Evolutionary conservation across 2,888 invertebrate genomes (phyloP), one percentile per base, ranked within the genome.

Genomic region (Tetanocera ferruginea): DNA sequence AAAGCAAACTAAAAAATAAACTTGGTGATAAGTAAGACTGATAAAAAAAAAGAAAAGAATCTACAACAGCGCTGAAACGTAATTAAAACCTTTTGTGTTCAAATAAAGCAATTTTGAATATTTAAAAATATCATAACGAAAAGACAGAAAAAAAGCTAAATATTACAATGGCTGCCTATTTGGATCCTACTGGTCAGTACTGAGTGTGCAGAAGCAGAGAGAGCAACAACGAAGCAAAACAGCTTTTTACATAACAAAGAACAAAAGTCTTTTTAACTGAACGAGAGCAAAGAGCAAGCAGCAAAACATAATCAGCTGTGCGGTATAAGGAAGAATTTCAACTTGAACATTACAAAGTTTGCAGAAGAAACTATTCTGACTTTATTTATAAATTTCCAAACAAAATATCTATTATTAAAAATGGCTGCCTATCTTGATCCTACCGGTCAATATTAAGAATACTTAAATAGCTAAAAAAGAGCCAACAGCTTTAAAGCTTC

Each of bases 111-210:
- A 51, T 69, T 72, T 37, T 60, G 72, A 55, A 72, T 57, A 72
- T 57, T 55, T 76, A 55, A 34, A 76, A 79, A n/a, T 28, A 73
- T 28, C 60, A 76, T 62, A 66, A 51, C 51, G 57, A 34, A 75
- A 57, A 64, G 43, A 5, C 23, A 64, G 11, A 19, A 52, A 80
- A 80, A 83, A 82, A 80, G 28, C 52, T 55, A 73, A 83, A 82
- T 81, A 79, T 78, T 81, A 84, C 81, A 81, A 86, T 87, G 88
- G 89, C 89, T 83, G 80, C 82, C 77, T 84, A 86, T 81, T 86
- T 90, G 85, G 89, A 90, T 85, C 89, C 89, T 80, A 90, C 89
- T 83, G 89, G 89, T 80, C 89, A 89, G 81, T 89, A 89, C 81
- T 89, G 67, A 83, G 69, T 14, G 23, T 72, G 77, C 74, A 76